Base-by-base conservation (phyloP, 2,888 invertebrate species). In the Orthosia incerta region DNA sequence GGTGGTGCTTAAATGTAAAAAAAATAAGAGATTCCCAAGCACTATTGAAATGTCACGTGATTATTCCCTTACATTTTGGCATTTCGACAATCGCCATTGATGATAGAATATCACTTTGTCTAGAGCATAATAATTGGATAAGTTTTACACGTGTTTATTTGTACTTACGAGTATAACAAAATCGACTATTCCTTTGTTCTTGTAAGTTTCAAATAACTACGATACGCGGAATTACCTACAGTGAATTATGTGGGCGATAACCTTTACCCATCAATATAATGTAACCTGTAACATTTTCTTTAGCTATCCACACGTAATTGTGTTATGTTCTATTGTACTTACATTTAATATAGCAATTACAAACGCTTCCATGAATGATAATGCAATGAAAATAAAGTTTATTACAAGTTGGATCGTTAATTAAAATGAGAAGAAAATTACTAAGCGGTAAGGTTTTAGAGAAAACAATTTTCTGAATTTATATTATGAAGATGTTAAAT, bases 121-220 rank as follows among this genome's bases (percentile, higher is more conserved):
- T 39, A 39, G 39, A 39, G 39, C 39, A 39, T 39, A 39, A 39
- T 39, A 39, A 39, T 39, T 39, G 39, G 39, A 9, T 39, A 7
- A 31, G 31, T 31, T 31, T 31, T 31, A 31, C 31, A 39, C 39
- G 39, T 39, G 39, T 39, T 39, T 39, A 39, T 39, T 9, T 39
- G 39, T 23, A 62, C 13, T n/a, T 3, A n/a, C n/a, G n/a, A n/a
- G n/a, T n/a, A n/a, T 39, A 67, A 39, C 39, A 39, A 31, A 31
- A 31, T 39, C 12, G 20, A 39, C 18, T 13, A 4, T 18, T 15
- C 18, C n/a, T 23, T 69, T 70, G 53, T 20, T 46, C 26, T 31
- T 31, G 20, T 26, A 13, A 50, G 11, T 16, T 45, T 26, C 48
- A 71, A 71, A 71, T 71, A 20, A 11, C 23, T 53, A 7, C 20